A percentile compares a stretch with the other conserved stretches of the same genome.
phyloP scores from a whole-genome alignment of 64 coral and sea anemone genomes.

The Catalaphyllia jardinei region DNA sequence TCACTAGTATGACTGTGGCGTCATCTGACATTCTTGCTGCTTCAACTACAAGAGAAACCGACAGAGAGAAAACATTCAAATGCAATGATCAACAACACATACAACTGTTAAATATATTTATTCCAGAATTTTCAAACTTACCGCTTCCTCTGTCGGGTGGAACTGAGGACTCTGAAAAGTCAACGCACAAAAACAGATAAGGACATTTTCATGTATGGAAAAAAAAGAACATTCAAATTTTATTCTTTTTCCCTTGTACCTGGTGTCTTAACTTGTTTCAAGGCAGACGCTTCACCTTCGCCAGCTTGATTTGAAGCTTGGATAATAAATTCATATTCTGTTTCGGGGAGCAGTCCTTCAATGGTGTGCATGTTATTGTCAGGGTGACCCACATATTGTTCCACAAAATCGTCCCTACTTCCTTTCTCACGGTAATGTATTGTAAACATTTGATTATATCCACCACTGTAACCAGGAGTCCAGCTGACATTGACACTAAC shows the following conservation, averaged over 20 bases:
- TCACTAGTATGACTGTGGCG: conserved; percentile 7
- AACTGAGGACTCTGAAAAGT: not conserved
- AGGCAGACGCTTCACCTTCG: conserved; percentile 1
- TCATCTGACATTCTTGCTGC: conserved; percentile 8
- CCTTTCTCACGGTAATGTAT: conserved; percentile 46
- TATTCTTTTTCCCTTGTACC: not conserved
- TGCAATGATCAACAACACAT: not conserved
- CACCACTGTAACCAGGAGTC: conserved; percentile 82
- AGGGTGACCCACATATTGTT: conserved; percentile 25
- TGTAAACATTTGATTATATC: conserved; percentile 61
- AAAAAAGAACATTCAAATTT: not conserved
- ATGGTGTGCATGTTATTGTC: conserved; percentile 28
- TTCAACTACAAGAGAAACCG: not conserved
- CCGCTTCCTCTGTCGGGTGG: conserved; percentile 5
- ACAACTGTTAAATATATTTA: no score
- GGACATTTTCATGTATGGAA: not conserved
- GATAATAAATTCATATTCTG: conserved; percentile 62
- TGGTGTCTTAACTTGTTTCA: conserved; percentile 40
- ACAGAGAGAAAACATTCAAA: not conserved
- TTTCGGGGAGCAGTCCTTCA: conserved; percentile 57
- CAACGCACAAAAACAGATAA: not conserved
- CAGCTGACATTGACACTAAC: conserved; percentile 80
- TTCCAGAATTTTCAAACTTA: not conserved
- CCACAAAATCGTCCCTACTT: not conserved
- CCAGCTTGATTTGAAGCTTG: conserved; percentile 60